These are phyloP conservation scores for Latrodectus hesperus DNA, from an alignment of 2,888 invertebrate species.

Conservation along the genomic window DNA sequence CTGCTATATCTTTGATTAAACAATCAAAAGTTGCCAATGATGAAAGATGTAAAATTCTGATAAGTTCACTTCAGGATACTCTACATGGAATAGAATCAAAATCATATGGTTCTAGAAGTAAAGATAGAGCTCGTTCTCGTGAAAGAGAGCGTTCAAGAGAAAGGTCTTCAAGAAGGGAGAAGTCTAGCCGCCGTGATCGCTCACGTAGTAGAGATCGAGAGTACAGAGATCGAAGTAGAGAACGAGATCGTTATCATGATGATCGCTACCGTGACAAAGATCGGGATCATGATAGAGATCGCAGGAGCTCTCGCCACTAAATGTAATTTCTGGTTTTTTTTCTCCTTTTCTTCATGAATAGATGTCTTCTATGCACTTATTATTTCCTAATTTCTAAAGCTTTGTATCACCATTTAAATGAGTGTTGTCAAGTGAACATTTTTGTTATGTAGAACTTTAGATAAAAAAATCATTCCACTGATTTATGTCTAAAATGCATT, in stretches of 20 bases:
- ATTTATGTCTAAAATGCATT: too few relatives aligned
- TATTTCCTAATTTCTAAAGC: too few relatives aligned
- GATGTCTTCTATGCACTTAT: too few relatives aligned
- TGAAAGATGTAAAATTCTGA: constrained; percentile 97
- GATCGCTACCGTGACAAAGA: constrained; percentile 73
- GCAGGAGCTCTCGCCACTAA: constrained; percentile 72
- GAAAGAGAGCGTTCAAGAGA: constrained; percentile 81
- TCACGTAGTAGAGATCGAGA: constrained; percentile 77
- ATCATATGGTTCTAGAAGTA: constrained; percentile 86
- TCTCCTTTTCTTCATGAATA: too few relatives aligned
- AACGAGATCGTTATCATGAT: constrained; percentile 78
- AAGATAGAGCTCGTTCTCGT: constrained; percentile 80
- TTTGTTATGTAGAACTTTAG: too few relatives aligned
- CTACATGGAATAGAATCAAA: constrained; percentile 97
- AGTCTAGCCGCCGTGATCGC: constrained; percentile 73
- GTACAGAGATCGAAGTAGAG: constrained; percentile 79
- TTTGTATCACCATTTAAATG: too few relatives aligned
- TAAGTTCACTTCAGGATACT: constrained; percentile 96
- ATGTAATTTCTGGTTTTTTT: constrained; percentile 37
- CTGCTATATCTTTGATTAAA: constrained; percentile 98
- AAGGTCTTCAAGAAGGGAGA: constrained; percentile 72
- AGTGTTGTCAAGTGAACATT: too few relatives aligned
- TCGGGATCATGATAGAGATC: constrained; percentile 74
- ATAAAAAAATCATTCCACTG: too few relatives aligned
- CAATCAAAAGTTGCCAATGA: constrained; percentile 97